These are phyloP conservation scores for Cerastis rubricosa DNA, from an alignment of 2,888 invertebrate species.

Conservation along the genomic window DNA sequence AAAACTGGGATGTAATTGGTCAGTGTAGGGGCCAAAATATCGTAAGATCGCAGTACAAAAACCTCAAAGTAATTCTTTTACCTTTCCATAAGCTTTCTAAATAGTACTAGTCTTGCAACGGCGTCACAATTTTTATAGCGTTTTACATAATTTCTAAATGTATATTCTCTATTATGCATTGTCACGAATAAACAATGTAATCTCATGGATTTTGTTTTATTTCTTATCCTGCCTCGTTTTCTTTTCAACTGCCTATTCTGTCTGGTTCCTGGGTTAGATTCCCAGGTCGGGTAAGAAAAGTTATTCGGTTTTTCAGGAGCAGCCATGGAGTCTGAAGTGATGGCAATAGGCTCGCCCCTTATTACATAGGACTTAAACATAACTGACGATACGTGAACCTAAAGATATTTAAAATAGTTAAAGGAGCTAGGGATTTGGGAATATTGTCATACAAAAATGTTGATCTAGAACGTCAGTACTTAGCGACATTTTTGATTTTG, in stretches of 20 bases:
- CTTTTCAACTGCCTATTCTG: background rate
- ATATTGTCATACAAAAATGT: no score
- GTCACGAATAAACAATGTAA: constrained; percentile 89
- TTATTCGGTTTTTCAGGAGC: background rate
- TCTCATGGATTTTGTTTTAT: constrained; percentile 75
- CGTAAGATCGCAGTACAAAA: constrained; percentile 71
- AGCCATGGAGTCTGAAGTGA: background rate
- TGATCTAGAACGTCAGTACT: no score
- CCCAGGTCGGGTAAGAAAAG: background rate
- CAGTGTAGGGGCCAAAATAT: constrained; percentile 59
- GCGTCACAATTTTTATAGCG: constrained; percentile 81
- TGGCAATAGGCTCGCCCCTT: background rate
- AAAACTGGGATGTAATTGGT: constrained; percentile 59
- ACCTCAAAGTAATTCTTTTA: constrained; percentile 49
- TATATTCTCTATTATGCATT: constrained; percentile 87
- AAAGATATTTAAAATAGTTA: no score
- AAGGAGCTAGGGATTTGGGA: no score
- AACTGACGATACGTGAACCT: no score
- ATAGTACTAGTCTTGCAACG: constrained; percentile 77
- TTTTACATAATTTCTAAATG: constrained; percentile 81
- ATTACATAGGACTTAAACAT: background rate
- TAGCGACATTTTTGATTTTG: no score
- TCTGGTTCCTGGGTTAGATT: background rate
- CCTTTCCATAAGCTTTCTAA: constrained; percentile 47
- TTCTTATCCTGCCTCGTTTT: background rate